Conservation (phyloP, 1,140 invertebrate genomes). For the Bombus difficillimus region DNA sequence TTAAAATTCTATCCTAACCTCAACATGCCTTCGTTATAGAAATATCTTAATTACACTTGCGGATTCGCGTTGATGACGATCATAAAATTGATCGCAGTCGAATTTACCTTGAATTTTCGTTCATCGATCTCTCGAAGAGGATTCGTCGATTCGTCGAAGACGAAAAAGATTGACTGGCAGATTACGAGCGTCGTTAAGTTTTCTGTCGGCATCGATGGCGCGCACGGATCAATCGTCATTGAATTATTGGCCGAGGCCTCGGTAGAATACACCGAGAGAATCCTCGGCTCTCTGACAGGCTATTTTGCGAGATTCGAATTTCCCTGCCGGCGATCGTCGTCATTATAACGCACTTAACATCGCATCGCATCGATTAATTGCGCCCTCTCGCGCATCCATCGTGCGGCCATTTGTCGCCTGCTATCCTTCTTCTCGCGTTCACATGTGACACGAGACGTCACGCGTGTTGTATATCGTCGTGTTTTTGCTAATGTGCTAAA, state of each 20-base stretch:
- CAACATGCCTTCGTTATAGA: background rate
- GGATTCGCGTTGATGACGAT: background rate
- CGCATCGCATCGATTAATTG: conserved; percentile 22
- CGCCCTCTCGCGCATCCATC: conserved; percentile 14
- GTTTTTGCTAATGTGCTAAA: background rate
- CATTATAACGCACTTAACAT: conserved; percentile 42
- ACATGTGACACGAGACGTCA: background rate
- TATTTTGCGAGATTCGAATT: conserved; percentile 28
- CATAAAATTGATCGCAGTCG: background rate
- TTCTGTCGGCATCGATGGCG: background rate
- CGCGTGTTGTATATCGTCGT: background rate
- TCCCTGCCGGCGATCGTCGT: conserved; percentile 11
- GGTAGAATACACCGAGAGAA: conserved; percentile 3
- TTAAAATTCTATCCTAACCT: background rate
- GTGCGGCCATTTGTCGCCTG: conserved; percentile 4
- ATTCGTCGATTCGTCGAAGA: background rate
- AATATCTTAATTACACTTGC: background rate
- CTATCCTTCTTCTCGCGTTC: background rate
- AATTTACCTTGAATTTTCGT: background rate
- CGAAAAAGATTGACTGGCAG: background rate
- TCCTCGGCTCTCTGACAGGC: background rate
- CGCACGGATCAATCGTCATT: conserved; percentile 25
- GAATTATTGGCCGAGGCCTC: background rate
- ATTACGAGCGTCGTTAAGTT: background rate
- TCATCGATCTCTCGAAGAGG: background rate